Conservation (phyloP, 2,113 vertebrate species). For the Zingel zingel region DNA sequence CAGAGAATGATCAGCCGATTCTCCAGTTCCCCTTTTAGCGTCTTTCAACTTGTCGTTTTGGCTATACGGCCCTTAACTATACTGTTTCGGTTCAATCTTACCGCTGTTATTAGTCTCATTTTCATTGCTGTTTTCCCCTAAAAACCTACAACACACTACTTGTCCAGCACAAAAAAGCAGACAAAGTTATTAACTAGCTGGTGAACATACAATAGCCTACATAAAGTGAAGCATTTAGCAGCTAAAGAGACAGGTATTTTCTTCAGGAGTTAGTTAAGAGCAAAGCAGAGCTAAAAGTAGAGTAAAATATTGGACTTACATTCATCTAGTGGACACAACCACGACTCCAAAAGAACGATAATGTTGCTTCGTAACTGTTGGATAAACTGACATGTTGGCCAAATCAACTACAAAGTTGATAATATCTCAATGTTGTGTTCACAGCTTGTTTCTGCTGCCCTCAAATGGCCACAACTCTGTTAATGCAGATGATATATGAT, state of each 20-base stretch:
- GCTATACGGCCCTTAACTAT: background rate
- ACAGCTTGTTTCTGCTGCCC: background rate
- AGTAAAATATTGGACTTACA: no score
- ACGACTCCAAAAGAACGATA: no score
- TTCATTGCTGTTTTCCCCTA: background rate
- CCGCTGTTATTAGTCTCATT: background rate
- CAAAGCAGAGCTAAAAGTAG: no score
- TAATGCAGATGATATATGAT: background rate
- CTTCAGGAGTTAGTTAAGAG: no score
- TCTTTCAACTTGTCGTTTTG: background rate
- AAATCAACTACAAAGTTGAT: background rate
- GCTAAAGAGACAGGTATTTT: no score
- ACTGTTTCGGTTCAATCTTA: background rate
- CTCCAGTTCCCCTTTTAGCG: background rate
- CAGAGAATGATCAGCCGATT: background rate
- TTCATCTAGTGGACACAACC: no score
- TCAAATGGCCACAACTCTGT: background rate
- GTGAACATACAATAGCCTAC: no score
- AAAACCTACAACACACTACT: background rate
- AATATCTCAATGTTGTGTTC: background rate
- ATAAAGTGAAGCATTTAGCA: no score
- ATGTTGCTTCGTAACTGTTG: no score
- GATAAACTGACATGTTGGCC: no score
- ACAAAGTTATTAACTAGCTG: no score
- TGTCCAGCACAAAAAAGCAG: no score